Evolutionary conservation across 2,888 invertebrate genomes (phyloP).

Genomic region (Spisula subtruncata): DNA sequence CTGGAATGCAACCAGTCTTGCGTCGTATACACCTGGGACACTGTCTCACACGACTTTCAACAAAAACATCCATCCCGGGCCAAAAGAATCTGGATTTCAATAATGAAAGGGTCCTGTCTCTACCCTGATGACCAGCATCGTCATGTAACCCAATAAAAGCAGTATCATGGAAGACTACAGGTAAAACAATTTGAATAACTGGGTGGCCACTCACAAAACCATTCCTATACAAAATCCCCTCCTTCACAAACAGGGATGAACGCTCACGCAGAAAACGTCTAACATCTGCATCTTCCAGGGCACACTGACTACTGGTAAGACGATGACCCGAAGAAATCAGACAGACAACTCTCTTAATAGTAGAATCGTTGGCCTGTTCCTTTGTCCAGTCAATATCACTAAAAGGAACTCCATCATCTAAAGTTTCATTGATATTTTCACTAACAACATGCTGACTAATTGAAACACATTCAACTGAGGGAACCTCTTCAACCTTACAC

Average conservation of each 20-base stretch:
- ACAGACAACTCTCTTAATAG: not conserved
- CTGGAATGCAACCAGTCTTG: not conserved
- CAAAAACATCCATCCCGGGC: not conserved
- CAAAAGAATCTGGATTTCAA: slow-evolving; percentile 10
- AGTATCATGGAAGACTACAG: not conserved
- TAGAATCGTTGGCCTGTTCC: not conserved
- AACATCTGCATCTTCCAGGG: not conserved
- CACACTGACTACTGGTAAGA: too few species aligned
- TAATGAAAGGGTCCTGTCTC: not conserved
- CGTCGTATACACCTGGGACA: not conserved
- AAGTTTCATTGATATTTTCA: not conserved
- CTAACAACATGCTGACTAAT: not conserved
- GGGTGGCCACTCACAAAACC: not conserved
- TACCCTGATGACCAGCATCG: slow-evolving; percentile 29
- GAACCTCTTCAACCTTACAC: too few species aligned
- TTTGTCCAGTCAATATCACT: slow-evolving; percentile 22
- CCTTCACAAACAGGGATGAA: not conserved
- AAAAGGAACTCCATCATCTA: not conserved
- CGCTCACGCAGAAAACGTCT: not conserved
- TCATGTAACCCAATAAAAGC: not conserved
- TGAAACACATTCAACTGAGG: too few species aligned
- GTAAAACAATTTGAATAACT: slow-evolving; percentile 13
- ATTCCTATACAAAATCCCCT: not conserved
- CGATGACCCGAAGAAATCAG: not conserved
- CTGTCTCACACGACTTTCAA: not conserved